Evolutionary conservation across 1,140 invertebrate genomes (phyloP), one percentile per base, ranked within the genome.

Genomic region (Drosophila equinoxialis): DNA sequence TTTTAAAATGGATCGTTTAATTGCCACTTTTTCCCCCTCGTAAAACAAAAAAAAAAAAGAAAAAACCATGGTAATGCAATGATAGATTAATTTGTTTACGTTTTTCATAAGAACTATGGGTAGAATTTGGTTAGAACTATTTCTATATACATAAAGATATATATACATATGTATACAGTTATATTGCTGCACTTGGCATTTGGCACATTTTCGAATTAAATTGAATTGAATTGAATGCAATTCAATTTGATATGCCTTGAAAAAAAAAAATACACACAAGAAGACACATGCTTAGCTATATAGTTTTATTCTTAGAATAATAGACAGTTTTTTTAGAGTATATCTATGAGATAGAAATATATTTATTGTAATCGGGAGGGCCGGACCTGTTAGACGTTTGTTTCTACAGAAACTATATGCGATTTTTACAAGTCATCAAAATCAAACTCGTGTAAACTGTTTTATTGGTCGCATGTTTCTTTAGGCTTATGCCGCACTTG

Each of bases 61-160:
- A 37, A 68, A 63, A 48, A 48, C 45, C 65, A 64, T 68, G 74
- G 77, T 84, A 84, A 71, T 85, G 77, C 74, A 80, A 66, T 87
- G 80, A 80, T 89, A 84, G 84, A 87, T 89, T 87, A 80, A 87
- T 80, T 71, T 87, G 84, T 87, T 89, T 87, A 87, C 84, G 77
- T 87, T 87, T 67, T 70, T 89, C 83, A 62, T 63, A 66, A 71
- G 74, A 82, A 67, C 71, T 73, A 73, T 51, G 45, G 45, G 1
- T 51, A 51, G 45, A 51, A 51, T 51, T 51, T 51, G 17, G 45
- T 51, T 51, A 51, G 17, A 23, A 23, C 17, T 51, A 51, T 51
- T 58, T 45, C 2, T 60, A 60, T 33, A 37, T 73, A 33, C 10
- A 70, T 51, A 70, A 62, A 41, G 8, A 62, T 74, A 55, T 39